A percentile compares a stretch with the other conserved stretches of the same genome.
phyloP scores from a whole-genome alignment of 2,797 vertebrate genomes.

The Sebastes oblongus region DNA sequence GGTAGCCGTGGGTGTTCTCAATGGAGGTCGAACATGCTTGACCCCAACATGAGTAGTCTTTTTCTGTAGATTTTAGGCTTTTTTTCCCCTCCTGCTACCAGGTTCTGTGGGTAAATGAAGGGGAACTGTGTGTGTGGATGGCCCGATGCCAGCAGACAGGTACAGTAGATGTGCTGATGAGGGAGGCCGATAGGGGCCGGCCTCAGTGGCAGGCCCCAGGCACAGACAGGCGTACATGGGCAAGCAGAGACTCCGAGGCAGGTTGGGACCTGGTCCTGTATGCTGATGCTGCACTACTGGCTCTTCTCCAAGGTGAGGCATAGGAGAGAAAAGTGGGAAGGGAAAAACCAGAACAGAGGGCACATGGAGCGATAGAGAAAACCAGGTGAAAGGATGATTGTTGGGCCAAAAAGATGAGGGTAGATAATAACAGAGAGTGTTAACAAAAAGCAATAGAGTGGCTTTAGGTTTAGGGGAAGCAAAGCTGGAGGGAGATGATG shows the following conservation, averaged over 20 bases:
- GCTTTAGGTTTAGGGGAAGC: neutral
- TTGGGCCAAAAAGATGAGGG: neutral
- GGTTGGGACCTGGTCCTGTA: constrained; percentile 83
- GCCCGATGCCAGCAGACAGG: constrained; percentile 74
- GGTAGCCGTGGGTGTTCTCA: constrained; percentile 53
- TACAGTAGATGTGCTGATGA: constrained; percentile 74
- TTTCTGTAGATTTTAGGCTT: constrained; percentile 41
- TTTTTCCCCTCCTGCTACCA: neutral
- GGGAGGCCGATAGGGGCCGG: constrained; percentile 57
- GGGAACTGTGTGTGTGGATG: constrained; percentile 58
- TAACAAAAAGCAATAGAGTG: neutral
- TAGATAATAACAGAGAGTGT: neutral
- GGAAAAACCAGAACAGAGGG: constrained; percentile 31
- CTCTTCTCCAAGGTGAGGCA: constrained; percentile 54
- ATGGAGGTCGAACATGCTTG: constrained; percentile 65
- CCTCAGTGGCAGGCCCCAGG: constrained; percentile 50
- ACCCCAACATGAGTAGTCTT: constrained; percentile 54
- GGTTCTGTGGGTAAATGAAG: constrained; percentile 53
- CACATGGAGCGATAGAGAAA: constrained; percentile 34
- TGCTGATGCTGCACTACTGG: constrained; percentile 64
- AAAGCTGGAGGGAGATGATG: neutral
- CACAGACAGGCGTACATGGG: constrained; percentile 60
- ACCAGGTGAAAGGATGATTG: constrained; percentile 1
- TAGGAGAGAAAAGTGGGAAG: constrained; percentile 65
- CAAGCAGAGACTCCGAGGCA: constrained; percentile 79